Percentiles rank a stretch among this genome's conserved stretches.
Conservation (phyloP, 2,888 invertebrate species). For the Nemotelus nigrinus region DNA sequence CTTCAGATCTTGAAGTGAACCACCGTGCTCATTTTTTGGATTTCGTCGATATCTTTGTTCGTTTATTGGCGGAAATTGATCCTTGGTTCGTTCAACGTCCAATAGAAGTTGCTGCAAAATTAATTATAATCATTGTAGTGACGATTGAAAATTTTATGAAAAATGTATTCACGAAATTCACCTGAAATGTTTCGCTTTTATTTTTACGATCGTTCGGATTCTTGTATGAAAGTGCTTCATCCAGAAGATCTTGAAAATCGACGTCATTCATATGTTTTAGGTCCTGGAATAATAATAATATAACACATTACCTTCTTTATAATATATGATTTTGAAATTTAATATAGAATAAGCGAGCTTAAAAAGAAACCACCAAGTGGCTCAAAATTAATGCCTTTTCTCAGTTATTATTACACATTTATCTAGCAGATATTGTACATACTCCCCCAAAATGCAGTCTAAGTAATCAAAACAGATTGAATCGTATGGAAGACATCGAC, state of each 20-base stretch:
- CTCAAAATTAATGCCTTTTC: too few relatives aligned
- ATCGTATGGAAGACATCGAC: too few relatives aligned
- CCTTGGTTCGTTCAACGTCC: conserved; percentile 80
- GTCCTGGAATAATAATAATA: conserved; percentile 53
- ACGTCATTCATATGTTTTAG: conserved; percentile 77
- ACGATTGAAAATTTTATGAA: background rate
- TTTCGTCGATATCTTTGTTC: conserved; percentile 65
- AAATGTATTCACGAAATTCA: conserved; percentile 56
- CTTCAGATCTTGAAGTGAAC: conserved; percentile 71
- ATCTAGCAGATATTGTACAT: too few relatives aligned
- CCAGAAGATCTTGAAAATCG: conserved; percentile 79
- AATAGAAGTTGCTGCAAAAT: conserved; percentile 75
- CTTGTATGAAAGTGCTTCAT: conserved; percentile 86
- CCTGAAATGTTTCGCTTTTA: conserved; percentile 85
- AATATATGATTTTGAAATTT: too few relatives aligned
- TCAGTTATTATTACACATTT: too few relatives aligned
- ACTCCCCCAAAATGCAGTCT: too few relatives aligned
- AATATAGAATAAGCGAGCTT: too few relatives aligned
- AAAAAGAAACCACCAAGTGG: too few relatives aligned
- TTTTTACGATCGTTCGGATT: conserved; percentile 86
- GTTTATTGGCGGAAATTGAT: conserved; percentile 59
- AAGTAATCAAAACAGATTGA: too few relatives aligned
- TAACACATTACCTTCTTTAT: too few relatives aligned
- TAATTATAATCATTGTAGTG: conserved; percentile 27
- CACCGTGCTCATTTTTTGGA: conserved; percentile 65